Base-by-base conservation (phyloP, 2,888 invertebrate genomes). In the Athalia circularis region DNA sequence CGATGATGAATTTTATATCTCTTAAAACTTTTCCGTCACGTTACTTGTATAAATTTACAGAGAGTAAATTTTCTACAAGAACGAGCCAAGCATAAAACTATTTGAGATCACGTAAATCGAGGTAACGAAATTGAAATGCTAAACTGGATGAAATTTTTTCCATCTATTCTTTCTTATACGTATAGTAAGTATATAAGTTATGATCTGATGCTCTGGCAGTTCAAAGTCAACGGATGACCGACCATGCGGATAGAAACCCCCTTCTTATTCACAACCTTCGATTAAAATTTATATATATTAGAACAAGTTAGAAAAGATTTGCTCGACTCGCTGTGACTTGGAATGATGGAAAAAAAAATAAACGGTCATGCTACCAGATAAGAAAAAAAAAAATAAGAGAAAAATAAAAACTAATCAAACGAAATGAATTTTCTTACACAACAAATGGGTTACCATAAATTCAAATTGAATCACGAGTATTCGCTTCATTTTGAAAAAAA, bases 241-340 rank as follows among this genome's bases (percentile, higher is more conserved):
- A 61, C 70, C 77, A 72, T 77, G 77, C 77, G 77, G 45, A 77
- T 52, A 70, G 70, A 11, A n/a, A 67, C 11, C 67, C 47, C 11
- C 9, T 65, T 29, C 9, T 48, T n/a, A 64, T 62, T n/a, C 59
- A 70, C 57, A 15, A 72, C 59, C 59, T 5, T 59, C 11, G 8
- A 9, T 48, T 59, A 29, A 29, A 29, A 29, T 29, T 29, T 29
- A 29, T 29, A 29, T 29, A 29, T 29, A 29, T 29, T 29, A 29
- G 29, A 29, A 29, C 29, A 29, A 29, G 29, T 29, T 29, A 29
- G 29, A 29, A 29, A 29, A 29, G 29, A 29, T 29, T 29, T 29
- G 29, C 29, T 29, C 2, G 1, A 29, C 29, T 29, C 29, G 29
- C 29, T 29, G 0, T 29, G 29, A 29, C 29, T 29, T 29, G 29